phyloP scores from a whole-genome alignment of 2,113 vertebrate genomes.

The Pseudopodoces humilis region DNA sequence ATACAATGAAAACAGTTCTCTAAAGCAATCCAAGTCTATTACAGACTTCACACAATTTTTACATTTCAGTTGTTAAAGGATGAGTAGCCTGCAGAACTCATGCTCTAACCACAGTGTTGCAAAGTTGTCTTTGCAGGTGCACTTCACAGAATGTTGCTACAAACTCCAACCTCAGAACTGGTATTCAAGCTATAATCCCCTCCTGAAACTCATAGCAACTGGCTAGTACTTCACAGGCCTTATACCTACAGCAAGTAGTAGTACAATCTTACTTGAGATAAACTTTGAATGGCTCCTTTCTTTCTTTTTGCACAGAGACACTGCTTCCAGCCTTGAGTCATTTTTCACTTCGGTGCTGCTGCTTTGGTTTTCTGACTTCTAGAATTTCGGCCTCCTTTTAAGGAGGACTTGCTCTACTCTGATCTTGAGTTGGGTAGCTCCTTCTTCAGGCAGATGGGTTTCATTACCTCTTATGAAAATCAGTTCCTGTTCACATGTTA shows the following conservation, averaged over 20 bases:
- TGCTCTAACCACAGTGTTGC: neutral
- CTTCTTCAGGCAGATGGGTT: neutral
- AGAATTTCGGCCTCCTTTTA: neutral
- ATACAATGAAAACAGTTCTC: neutral
- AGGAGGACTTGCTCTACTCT: neutral
- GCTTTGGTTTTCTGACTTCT: neutral
- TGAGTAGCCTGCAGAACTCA: neutral
- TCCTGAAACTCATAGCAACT: neutral
- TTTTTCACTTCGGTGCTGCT: neutral
- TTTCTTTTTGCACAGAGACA: neutral
- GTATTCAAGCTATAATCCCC: rapidly evolving
- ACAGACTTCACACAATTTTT: neutral
- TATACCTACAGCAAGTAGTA: neutral
- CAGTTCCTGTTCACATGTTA: neutral
- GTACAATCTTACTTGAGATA: neutral
- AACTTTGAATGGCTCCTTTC: neutral
- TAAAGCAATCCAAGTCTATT: neutral
- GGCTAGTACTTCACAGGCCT: neutral
- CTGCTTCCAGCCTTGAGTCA: neutral
- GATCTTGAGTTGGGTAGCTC: neutral
- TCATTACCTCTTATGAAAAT: neutral
- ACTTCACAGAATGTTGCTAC: rapidly evolving
- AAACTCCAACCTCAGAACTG: neutral
- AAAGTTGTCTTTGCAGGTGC: neutral
- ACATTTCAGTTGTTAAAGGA: neutral